A percentile compares a stretch with the other conserved stretches of the same genome.
These are phyloP conservation scores for Vannuccia rotundouncinata DNA, from an alignment of 2,888 invertebrate genomes.

Conservation along the genomic window DNA sequence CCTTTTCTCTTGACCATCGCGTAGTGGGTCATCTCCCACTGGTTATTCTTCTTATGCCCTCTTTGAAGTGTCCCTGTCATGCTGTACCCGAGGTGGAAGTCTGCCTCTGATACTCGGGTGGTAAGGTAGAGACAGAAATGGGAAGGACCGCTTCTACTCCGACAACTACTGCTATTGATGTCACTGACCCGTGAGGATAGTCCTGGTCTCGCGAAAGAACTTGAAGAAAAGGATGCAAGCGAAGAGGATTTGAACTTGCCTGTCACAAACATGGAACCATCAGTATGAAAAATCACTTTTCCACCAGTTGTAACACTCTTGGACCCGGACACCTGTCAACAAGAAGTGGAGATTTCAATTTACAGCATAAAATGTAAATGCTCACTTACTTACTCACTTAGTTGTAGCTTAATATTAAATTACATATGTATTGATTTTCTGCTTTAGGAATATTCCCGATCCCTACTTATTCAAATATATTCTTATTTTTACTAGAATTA, in stretches of 20 bases:
- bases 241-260: slow-evolving; percentile 69
- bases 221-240: neutral
- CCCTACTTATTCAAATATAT: too few relatives aligned
- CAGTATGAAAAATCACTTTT: slow-evolving; percentile 71
- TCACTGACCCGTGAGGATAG: neutral
- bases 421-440: too few relatives aligned
- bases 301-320: slow-evolving; percentile 70
- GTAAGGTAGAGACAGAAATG: slow-evolving; percentile 65
- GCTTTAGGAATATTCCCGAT: too few relatives aligned
- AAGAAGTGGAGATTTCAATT: neutral
- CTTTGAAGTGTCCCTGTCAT: slow-evolving; percentile 78
- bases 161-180: neutral
- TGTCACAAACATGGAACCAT: slow-evolving; percentile 71
- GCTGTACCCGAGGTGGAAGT: slow-evolving; percentile 82
- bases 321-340: slow-evolving; percentile 65
- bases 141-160: neutral
- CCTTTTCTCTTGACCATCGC: slow-evolving; percentile 75
- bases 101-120: slow-evolving; percentile 74
- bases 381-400: neutral
- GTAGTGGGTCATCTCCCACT: slow-evolving; percentile 77
- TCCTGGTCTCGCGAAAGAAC: neutral
- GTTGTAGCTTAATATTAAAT: too few relatives aligned
- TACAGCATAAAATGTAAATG: neutral
- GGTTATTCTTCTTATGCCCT: slow-evolving; percentile 67
- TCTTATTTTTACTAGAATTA: too few relatives aligned